These are phyloP conservation scores for Gopherus evgoodei DNA, from an alignment of 2,113 vertebrate species.

Conservation along the genomic window DNA sequence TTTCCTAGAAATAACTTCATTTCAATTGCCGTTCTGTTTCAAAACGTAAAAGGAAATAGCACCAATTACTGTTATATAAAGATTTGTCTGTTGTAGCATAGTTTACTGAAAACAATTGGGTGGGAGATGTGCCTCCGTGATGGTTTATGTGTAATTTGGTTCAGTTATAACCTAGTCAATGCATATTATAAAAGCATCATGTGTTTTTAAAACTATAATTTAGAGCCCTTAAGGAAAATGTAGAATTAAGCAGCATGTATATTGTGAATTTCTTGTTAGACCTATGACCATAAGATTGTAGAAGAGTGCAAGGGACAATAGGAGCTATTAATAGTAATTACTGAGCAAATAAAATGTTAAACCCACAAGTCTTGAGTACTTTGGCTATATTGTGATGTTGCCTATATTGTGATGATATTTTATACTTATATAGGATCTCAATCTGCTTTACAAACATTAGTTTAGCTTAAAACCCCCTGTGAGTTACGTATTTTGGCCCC, in stretches of 20 bases:
- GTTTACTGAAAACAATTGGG: neutral
- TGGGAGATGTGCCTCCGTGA: neutral
- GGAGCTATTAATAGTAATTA: neutral
- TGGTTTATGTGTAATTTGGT: neutral
- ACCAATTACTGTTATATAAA: neutral
- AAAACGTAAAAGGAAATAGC: neutral
- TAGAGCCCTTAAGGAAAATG: neutral
- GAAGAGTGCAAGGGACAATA: neutral
- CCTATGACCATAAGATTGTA: neutral
- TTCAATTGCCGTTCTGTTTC: constrained; percentile 24
- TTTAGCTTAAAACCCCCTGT: neutral
- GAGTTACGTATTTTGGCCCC: neutral
- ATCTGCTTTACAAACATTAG: neutral
- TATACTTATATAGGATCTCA: neutral
- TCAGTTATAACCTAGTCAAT: neutral
- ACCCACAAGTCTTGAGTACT: neutral
- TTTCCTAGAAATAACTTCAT: constrained; percentile 50
- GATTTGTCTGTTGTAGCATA: constrained; percentile 18
- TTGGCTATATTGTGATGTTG: neutral
- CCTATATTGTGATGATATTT: neutral
- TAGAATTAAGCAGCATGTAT: neutral
- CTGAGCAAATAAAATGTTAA: neutral
- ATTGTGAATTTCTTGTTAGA: neutral
- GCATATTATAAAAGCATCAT: neutral
- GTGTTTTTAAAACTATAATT: neutral